Evolutionary conservation across 64 coral and sea anemone species (phyloP).

Genomic region (Astreopora myriophthalma): DNA sequence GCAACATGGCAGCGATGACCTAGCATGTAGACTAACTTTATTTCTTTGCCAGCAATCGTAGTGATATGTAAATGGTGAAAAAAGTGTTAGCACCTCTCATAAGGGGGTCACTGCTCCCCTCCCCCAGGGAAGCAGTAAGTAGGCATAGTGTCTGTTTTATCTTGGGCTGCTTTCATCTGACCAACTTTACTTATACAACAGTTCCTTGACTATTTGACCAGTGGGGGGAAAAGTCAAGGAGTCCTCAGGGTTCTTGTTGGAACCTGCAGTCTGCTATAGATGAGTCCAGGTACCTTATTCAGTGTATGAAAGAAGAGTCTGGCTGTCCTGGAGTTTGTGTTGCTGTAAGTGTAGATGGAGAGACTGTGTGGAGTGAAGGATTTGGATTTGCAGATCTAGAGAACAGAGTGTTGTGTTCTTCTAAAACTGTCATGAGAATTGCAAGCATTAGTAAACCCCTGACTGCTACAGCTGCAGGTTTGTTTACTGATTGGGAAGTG

Average conservation of each 20-base stretch:
- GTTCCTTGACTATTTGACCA: neutral
- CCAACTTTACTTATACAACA: too few relatives aligned
- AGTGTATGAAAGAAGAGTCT: slow-evolving; percentile 80
- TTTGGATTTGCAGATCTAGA: slow-evolving; percentile 96
- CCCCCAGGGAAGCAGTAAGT: too few relatives aligned
- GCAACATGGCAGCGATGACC: too few relatives aligned
- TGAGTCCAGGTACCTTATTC: slow-evolving; percentile 62
- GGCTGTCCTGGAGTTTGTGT: slow-evolving; percentile 79
- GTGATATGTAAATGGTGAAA: too few relatives aligned
- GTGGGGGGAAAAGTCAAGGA: neutral
- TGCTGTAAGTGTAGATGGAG: slow-evolving; percentile 86
- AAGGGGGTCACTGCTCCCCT: too few relatives aligned
- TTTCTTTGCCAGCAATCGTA: too few relatives aligned
- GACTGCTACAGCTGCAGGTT: slow-evolving; percentile 86
- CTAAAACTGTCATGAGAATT: slow-evolving; percentile 92
- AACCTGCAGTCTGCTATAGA: slow-evolving; percentile 59
- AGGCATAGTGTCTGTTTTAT: too few relatives aligned
- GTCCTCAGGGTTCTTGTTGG: neutral
- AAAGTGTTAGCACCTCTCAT: too few relatives aligned
- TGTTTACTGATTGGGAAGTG: neutral
- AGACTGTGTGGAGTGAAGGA: slow-evolving; percentile 90
- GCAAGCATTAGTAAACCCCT: slow-evolving; percentile 98
- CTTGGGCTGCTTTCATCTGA: neutral
- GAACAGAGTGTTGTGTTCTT: slow-evolving; percentile 82
- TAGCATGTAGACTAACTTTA: too few relatives aligned